Evolutionary conservation across 2,113 vertebrate species (phyloP).

Genomic region (Brachyhypopomus occidentalis): DNA sequence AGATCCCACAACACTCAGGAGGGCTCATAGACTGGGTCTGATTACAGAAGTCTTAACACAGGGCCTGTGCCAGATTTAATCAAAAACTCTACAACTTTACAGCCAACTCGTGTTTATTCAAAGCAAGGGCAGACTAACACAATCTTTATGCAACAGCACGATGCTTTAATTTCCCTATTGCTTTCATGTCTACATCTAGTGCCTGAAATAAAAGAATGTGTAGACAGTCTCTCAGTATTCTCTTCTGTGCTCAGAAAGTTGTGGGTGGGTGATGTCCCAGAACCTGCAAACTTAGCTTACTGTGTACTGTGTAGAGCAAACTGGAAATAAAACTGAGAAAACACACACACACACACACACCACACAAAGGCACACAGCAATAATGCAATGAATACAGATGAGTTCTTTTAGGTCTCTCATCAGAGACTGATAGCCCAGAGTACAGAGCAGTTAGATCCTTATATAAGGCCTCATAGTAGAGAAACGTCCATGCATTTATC

Average conservation of each 20-base stretch:
- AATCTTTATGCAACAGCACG: background rate
- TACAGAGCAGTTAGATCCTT: background rate
- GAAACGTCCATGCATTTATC: constrained; percentile 12
- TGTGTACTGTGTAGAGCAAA: constrained; percentile 16
- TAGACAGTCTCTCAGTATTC: background rate
- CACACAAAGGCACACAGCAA: background rate
- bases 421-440: constrained; percentile 16
- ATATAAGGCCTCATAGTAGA: constrained; percentile 2
- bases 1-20: constrained; percentile 11
- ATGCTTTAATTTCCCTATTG: background rate
- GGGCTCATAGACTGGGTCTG: background rate
- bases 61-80: constrained; percentile 3
- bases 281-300: constrained; percentile 36
- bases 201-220: background rate
- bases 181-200: background rate
- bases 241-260: background rate
- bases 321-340: background rate
- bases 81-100: constrained; percentile 1
- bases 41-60: constrained; percentile 16
- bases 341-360: background rate
- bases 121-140: background rate
- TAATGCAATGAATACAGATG: constrained; percentile 36
- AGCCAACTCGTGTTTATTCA: background rate
- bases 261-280: background rate
- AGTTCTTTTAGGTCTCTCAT: constrained; percentile 4